Base-by-base conservation (phyloP, 1,140 invertebrate species). In the Dendroctonus ponderosae region DNA sequence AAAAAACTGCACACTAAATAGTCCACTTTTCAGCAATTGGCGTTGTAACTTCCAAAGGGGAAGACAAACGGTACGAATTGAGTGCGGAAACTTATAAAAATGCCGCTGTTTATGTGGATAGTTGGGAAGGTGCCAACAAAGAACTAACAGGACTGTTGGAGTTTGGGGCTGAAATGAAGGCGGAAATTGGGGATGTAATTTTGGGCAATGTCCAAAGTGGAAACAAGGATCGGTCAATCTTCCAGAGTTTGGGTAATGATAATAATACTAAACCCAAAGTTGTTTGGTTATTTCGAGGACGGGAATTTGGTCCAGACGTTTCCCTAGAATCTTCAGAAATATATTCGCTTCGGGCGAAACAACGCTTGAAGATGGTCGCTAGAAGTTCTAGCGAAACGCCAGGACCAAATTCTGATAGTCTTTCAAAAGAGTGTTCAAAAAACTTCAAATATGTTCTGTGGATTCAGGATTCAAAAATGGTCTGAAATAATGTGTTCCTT, bases 101-200 rank as follows among this genome's bases (percentile, higher is more conserved):
- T 14, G 57, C 73, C 0, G 8, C 67, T 38, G 72, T 82, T 8
- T 82, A 76, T 52, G 76, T 82, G 8, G 82, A 83, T 62, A 73
- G 75, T 26, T 63, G 70, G 66, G 70, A 63, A 37, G 77, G 77
- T 60, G 80, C 80, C 5, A 63, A 77, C 43, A 67, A 62, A 5
- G 80, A 82, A 71, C 48, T 83, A 14, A 57, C 67, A 11, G 78
- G 79, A 71, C 51, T 83, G 26, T 58, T 66, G 12, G 72, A 74
- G 6, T 56, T 76, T 2, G 75, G 75, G 3, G 72, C 73, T 5
- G 15, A 67, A 6, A 75, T 82, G 42, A 62, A 72, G 7, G 78
- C 71, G 4, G 80, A 82, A 69, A 60, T 82, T 49, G 82, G 80
- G 37, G 71, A 72, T 2, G 72, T 82, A 6, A 73, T 79, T 11